Percentiles rank a stretch among this genome's conserved stretches.
Evolutionary conservation across 1,140 invertebrate genomes (phyloP).

Genomic region (Psix sp.): DNA sequence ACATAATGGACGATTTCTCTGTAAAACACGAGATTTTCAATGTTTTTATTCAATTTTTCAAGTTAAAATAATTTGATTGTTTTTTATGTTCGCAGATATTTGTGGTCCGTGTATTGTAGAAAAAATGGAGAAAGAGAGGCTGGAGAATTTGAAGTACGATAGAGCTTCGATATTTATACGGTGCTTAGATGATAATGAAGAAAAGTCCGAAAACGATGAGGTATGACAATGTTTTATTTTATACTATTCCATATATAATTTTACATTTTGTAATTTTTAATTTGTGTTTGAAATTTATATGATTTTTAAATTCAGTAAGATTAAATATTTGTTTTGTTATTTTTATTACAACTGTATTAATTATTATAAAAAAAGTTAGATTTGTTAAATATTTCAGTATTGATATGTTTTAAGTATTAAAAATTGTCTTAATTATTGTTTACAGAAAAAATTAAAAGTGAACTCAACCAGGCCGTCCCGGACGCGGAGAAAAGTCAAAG

Average conservation of each 20-base stretch:
- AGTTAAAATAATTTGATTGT: neutral
- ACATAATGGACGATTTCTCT: slow-evolving; percentile 26
- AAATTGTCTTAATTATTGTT: slow-evolving; percentile 28
- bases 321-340: neutral
- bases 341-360: too few species aligned
- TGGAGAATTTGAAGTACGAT: slow-evolving; percentile 73
- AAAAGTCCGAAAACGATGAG: slow-evolving; percentile 68
- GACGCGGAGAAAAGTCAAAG: slow-evolving; percentile 72
- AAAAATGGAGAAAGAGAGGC: slow-evolving; percentile 68
- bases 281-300: neutral
- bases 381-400: too few species aligned
- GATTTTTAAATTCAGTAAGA: neutral
- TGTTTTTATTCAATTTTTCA: neutral
- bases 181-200: slow-evolving; percentile 71
- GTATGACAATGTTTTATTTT: slow-evolving; percentile 58
- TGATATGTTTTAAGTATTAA: too few species aligned
- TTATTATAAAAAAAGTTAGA: too few species aligned
- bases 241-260: too few species aligned
- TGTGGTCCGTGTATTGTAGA: slow-evolving; percentile 69
- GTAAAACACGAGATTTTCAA: slow-evolving; percentile 13
- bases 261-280: too few species aligned
- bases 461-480: slow-evolving; percentile 66
- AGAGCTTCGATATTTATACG: slow-evolving; percentile 73
- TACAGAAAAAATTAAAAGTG: slow-evolving; percentile 67
- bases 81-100: slow-evolving; percentile 63